Percentiles rank a stretch among this genome's conserved stretches.
These are phyloP conservation scores for Liopterus haemorrhoidalis DNA, from an alignment of 2,888 invertebrate genomes.

Conservation along the genomic window DNA sequence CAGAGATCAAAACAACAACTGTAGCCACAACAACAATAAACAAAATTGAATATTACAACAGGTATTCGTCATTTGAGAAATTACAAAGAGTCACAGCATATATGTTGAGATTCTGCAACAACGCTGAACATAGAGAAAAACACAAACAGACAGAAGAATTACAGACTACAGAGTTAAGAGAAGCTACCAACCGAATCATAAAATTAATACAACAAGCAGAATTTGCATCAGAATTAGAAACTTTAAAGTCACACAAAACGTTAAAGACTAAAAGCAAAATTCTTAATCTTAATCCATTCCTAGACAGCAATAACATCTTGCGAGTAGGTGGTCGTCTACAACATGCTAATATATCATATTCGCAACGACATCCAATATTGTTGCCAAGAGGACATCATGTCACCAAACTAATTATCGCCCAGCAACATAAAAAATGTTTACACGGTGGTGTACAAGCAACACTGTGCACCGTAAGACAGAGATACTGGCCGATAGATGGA, in stretches of 20 bases:
- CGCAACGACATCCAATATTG: slow-evolving; percentile 26
- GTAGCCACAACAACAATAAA: neutral
- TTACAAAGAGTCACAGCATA: slow-evolving; percentile 14
- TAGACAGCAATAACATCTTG: slow-evolving; percentile 20
- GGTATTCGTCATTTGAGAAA: slow-evolving; percentile 11
- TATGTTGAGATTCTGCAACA: slow-evolving; percentile 6
- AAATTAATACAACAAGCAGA: too few relatives aligned
- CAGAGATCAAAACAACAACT: neutral
- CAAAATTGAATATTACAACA: neutral
- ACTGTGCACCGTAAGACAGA: slow-evolving; percentile 20
- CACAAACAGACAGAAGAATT: too few relatives aligned
- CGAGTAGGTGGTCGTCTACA: slow-evolving; percentile 27
- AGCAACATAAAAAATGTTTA: slow-evolving; percentile 17
- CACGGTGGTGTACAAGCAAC: slow-evolving; percentile 28
- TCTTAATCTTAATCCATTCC: slow-evolving; percentile 2
- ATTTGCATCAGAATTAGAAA: too few relatives aligned
- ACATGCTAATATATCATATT: slow-evolving; percentile 16
- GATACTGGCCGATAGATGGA: slow-evolving; percentile 31
- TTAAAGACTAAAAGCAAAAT: too few relatives aligned
- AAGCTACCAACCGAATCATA: too few relatives aligned
- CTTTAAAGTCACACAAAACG: too few relatives aligned
- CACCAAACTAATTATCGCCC: slow-evolving; percentile 20
- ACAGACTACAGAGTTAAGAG: too few relatives aligned
- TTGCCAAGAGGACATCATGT: slow-evolving; percentile 24
- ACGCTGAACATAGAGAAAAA: too few relatives aligned